These are phyloP conservation scores for Gymnodraco acuticeps DNA, from an alignment of 2,797 vertebrate genomes.

Conservation along the genomic window DNA sequence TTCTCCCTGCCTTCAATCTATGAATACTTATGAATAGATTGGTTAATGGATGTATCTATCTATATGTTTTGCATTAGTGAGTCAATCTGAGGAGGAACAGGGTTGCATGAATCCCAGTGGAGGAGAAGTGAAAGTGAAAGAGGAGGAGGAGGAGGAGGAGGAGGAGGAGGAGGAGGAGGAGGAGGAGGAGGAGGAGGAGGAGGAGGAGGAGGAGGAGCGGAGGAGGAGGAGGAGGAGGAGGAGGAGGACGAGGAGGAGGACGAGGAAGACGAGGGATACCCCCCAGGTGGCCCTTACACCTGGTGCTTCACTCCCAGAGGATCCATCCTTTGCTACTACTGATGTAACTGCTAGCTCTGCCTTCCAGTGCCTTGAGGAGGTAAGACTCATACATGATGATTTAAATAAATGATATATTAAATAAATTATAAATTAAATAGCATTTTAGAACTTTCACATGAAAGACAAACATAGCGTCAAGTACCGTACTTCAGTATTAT, in stretches of 20 bases:
- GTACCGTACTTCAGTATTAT: too few relatives aligned
- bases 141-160: too few relatives aligned
- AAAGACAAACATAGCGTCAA: not conserved
- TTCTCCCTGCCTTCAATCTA: not conserved
- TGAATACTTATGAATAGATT: not conserved
- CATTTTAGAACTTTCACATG: not conserved
- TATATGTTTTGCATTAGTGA: conserved; percentile 77
- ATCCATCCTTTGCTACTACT: conserved; percentile 50
- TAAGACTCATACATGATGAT: conserved; percentile 62
- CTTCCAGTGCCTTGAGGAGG: conserved; percentile 91
- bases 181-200: conserved; percentile 36
- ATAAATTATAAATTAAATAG: too few relatives aligned
- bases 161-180: too few relatives aligned
- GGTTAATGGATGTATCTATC: not conserved
- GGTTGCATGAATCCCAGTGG: conserved; percentile 54
- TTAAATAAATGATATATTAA: too few relatives aligned
- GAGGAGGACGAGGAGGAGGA: conserved; percentile 22
- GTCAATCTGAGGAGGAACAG: conserved; percentile 62
- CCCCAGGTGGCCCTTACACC: conserved; percentile 75
- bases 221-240: conserved; percentile 38
- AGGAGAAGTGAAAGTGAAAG: conserved; percentile 59
- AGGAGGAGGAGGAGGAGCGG: conserved; percentile 8
- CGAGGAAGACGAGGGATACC: conserved; percentile 54
- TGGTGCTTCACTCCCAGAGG: conserved; percentile 73
- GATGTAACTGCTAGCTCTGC: conserved; percentile 78